Base-by-base conservation (phyloP, 2,113 vertebrate species). In the Megalops atlanticus region DNA sequence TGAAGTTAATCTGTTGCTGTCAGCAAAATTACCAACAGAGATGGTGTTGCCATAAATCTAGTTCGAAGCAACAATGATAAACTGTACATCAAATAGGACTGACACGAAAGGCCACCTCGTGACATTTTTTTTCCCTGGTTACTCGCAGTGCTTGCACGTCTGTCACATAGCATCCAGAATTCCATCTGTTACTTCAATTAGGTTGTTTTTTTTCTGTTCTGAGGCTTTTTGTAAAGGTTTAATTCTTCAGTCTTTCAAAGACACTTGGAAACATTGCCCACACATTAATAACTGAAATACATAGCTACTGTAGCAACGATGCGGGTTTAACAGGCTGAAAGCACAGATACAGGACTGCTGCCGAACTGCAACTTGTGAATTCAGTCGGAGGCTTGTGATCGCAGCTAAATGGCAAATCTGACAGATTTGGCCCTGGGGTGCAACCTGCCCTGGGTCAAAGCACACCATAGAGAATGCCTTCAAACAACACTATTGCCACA, bases 1-100 rank as follows among this genome's bases (percentile, higher is more conserved):
- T 54, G 70, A 49, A 45, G 41, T 49, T 79, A 79, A 72, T 79
- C 35, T 72, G 68, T 47, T 79, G 58, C 64, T 52, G 71, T 80
- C 71, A 80, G 71, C 79, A 39, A 68, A 79, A 49, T 33, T 43
- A 72, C 72, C 43, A 70, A 79, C 68, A 47, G 78, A 39, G 33
- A 79, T 49, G 41, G 54, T 64, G 52, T 10, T 47, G 40, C 31
- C 33, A 68, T 43, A 71, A 49, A 72, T 71, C 43, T 79, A 21
- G 43, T 45, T 58, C 24, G 40, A 24, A 72, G 69, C 41, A 41
- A 71, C 21, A n/a, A 49, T 71, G 36, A 78, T 11, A 58, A 24
- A 64, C 35, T 41, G 15, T 3, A 31, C 12, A 39, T 36, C 52
- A 31, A 39, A 64, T 36, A 43, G 14, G 31, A 35, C 27, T 31